Conservation (phyloP, 2,113 vertebrate genomes). For the Megaceryle torquata region DNA sequence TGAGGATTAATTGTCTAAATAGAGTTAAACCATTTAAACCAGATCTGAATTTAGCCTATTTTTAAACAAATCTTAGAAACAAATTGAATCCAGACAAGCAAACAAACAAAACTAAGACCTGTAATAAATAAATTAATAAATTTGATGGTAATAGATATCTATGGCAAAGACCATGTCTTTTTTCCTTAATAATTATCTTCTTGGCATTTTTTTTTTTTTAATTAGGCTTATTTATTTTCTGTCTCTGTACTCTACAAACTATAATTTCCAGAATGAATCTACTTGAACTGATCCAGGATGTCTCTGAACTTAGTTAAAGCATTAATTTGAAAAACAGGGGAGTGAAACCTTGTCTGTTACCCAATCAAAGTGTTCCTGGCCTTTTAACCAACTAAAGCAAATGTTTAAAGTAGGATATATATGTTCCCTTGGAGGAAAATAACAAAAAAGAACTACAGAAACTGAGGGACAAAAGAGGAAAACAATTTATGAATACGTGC, state of each 20-base stretch:
- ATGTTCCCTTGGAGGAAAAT: conserved; percentile 25
- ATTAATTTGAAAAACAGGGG: background rate
- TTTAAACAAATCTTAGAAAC: background rate
- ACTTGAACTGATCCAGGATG: background rate
- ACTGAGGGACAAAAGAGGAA: conserved; percentile 24
- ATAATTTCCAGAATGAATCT: background rate
- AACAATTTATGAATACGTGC: conserved; percentile 48
- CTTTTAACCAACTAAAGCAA: conserved; percentile 42
- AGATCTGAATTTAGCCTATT: background rate
- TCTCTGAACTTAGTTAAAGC: background rate
- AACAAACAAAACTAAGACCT: background rate
- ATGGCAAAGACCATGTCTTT: background rate
- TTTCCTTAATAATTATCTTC: background rate
- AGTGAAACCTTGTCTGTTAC: background rate
- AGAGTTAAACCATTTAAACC: background rate
- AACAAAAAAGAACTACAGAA: conserved; percentile 20
- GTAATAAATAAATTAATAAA: background rate
- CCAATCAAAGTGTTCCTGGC: background rate
- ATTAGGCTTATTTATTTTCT: background rate
- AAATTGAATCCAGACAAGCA: background rate
- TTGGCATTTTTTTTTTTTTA: background rate
- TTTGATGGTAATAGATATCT: background rate
- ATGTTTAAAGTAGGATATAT: conserved; percentile 33
- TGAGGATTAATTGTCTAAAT: conserved; percentile 16
- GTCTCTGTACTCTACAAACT: background rate